Evolutionary conservation across 2,113 vertebrate species (phyloP), one percentile per base, ranked within the genome.

Genomic region (Ceyx melanurus): DNA sequence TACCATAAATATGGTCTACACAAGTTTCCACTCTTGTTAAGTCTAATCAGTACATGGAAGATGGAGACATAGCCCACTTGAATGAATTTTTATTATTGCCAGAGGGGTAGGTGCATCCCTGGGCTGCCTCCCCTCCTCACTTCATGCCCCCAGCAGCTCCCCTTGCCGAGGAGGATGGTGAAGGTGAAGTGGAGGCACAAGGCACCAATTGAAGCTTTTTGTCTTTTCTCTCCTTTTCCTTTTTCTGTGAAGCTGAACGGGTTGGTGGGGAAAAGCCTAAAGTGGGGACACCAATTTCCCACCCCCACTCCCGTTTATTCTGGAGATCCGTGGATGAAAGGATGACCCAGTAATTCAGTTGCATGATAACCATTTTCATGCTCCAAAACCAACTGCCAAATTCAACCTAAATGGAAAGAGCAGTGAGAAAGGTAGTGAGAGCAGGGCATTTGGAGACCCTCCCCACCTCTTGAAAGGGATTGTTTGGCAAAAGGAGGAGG

Each of bases 1-100:
- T 96, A 97, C 97, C 97, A 97, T 97, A 97, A 97, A 94, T 97
- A 97, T 83, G 96, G 96, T 95, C 95, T 97, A 89, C 95, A 96
- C 94, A 97, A 97, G 96, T 97, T 97, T 94, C 95, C 90, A 95
- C 95, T 97, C 97, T 77, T 96, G 96, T 95, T 97, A 91, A 96
- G 94, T 84, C 92, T 97, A 95, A 93, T 96, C 96, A 94, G 95
- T 62, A 75, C 76, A 92, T 92, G 45, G 89, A 77, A 83, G 83
- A 96, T 85, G 65, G 74, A 95, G 92, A 71, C 73, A 62, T 57
- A 91, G 74, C 91, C 82, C 80, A 58, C 66, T 89, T 64, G 81
- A 93, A 92, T 96, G 96, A 91, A 91, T 96, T 96, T 96, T 94
- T 97, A 92, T 92, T 37, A 46, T 84, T 45, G 93, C 94, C 94